Evolutionary conservation across 2,113 vertebrate species (phyloP).

Genomic region (Pygathrix nemaeus): DNA sequence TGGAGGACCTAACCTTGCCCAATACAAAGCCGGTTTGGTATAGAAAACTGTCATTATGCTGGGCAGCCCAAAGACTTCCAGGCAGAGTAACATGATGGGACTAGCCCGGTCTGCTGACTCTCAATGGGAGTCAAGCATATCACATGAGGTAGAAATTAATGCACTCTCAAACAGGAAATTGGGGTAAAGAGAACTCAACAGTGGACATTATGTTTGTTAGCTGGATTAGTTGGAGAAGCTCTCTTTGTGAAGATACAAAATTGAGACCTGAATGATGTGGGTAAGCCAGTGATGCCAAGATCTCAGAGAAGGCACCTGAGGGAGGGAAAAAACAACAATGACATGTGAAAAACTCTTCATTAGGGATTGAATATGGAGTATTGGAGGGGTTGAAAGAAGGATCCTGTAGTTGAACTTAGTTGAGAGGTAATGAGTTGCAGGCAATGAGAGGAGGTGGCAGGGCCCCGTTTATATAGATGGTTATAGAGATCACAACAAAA

Average conservation of each 20-base stretch:
- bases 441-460: rapidly evolving
- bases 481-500: background rate
- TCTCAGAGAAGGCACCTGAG: background rate
- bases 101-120: too few species aligned
- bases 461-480: too few species aligned
- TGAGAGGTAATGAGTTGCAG: background rate
- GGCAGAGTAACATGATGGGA: background rate
- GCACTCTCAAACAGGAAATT: background rate
- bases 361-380: background rate
- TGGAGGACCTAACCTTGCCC: rapidly evolving
- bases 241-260: background rate
- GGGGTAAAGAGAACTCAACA: background rate
- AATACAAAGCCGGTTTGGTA: background rate
- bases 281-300: background rate
- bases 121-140: background rate
- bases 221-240: background rate
- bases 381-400: background rate
- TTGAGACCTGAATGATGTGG: background rate
- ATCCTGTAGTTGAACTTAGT: background rate
- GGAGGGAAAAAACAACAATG: background rate
- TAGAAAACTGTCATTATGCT: background rate
- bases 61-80: rapidly evolving
- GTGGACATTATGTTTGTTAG: background rate
- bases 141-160: background rate
- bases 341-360: background rate